Evolutionary conservation across 2,113 vertebrate species (phyloP), one percentile per base, ranked within the genome.

Genomic region (Brachypteracias leptosomus): DNA sequence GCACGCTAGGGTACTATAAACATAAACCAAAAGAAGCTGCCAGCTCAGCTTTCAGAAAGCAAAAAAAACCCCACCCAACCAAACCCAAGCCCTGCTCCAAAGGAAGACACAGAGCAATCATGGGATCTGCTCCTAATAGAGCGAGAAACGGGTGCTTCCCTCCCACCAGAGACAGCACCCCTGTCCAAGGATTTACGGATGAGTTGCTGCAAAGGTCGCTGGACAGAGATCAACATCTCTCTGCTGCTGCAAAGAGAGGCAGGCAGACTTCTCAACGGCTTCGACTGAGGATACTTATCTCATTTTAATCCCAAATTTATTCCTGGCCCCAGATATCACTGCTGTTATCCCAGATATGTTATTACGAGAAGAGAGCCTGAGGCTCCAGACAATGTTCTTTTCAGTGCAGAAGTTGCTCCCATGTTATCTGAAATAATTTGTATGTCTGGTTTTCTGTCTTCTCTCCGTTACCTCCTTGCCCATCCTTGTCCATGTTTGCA

Each of bases 1-100:
- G 94, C 82, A 93, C 88, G 15, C 94, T 51, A 70, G 93, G 88
- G 94, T 93, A 71, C 94, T 88, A 96, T 96, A 96, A 96, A 96
- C 89, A 80, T 94, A 94, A 96, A 80, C 91, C 78, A 93, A 96
- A 90, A 89, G 93, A 93, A 95, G 85, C 78, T 96, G 94, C 93
- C 85, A 96, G 91, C 88, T 95, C 91, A 89, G 82, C 89, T 96
- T 93, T 74, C 78, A 95, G 82, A 93, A 90, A 88, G 78, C 5
- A 77, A 86, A 92, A 82, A 73, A 49, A 57, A 28, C 10, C 0
- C 51, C 42, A 59, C 31, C 20, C n/a, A 38, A 84, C n/a, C 55
- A 68, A 78, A 72, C 28, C 62, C 58, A 93, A 94, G 71, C 29
- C 36, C n/a, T 76, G 20, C 58, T 79, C 66, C 51, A 70, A 65